Percentiles rank a stretch among this genome's conserved stretches.
phyloP scores from a whole-genome alignment of 2,888 invertebrate species.

The Acrobasis consociella region DNA sequence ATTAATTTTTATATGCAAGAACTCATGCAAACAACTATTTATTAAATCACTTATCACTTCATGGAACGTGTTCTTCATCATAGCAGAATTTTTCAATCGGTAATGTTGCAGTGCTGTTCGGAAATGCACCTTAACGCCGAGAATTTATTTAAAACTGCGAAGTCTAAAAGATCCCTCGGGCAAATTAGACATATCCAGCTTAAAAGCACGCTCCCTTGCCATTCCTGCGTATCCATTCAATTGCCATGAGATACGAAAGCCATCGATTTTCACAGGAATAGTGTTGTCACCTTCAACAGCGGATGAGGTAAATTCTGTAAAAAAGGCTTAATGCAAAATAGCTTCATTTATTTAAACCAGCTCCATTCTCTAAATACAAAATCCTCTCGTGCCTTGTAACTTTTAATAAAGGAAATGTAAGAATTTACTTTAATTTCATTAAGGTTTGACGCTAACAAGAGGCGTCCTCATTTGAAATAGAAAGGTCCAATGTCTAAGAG shows the following conservation, averaged over 20 bases:
- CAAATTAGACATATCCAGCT: constrained; percentile 49
- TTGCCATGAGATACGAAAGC: constrained; percentile 35
- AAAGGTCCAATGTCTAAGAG: too few species aligned
- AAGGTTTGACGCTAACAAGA: neutral
- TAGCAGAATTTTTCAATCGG: neutral
- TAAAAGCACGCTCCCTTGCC: constrained; percentile 35
- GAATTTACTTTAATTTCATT: constrained; percentile 3
- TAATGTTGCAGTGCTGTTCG: neutral
- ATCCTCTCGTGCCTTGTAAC: neutral
- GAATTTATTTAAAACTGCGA: constrained; percentile 4
- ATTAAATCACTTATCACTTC: neutral
- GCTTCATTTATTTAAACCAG: constrained; percentile 4
- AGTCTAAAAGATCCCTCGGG: constrained; percentile 32
- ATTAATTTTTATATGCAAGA: too few species aligned
- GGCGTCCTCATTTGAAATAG: too few species aligned
- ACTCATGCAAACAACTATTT: too few species aligned
- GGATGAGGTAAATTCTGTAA: constrained; percentile 10
- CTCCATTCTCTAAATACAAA: neutral
- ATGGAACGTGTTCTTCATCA: neutral
- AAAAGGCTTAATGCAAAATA: constrained; percentile 12
- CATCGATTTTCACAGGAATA: constrained; percentile 40
- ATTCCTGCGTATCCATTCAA: constrained; percentile 50
- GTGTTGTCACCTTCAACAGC: constrained; percentile 37
- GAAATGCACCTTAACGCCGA: neutral
- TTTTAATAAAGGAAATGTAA: constrained; percentile 10